phyloP scores from a whole-genome alignment of 2,113 vertebrate genomes.

The Oncorhynchus clarkii region DNA sequence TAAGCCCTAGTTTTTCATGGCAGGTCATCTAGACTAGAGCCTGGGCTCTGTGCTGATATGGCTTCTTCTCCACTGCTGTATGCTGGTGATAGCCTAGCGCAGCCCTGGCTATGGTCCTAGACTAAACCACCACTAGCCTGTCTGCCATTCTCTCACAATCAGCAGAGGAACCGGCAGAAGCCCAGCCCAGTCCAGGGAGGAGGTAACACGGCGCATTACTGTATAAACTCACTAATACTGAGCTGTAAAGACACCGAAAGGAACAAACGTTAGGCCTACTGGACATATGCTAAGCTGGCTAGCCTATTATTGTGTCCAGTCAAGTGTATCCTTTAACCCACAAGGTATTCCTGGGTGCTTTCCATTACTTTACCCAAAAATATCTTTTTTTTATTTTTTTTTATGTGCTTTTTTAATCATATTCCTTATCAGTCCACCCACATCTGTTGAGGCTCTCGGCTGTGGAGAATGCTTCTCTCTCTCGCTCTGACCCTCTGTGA shows the following conservation, averaged over 20 bases:
- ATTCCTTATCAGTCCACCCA: background rate
- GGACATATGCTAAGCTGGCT: background rate
- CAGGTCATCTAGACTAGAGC: constrained; percentile 36
- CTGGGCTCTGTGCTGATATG: background rate
- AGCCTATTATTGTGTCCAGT: background rate
- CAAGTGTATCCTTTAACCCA: background rate
- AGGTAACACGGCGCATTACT: background rate
- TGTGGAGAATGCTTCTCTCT: background rate
- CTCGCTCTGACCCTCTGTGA: background rate
- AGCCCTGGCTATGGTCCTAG: background rate
- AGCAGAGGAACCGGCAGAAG: background rate
- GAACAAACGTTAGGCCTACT: no score
- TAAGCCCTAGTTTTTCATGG: constrained; percentile 44
- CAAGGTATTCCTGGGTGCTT: background rate
- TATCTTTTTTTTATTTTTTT: no score
- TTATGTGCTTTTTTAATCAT: background rate
- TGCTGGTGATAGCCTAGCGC: constrained; percentile 1
- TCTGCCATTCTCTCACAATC: background rate
- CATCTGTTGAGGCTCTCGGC: background rate
- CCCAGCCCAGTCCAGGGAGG: no score
- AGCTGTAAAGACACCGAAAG: no score
- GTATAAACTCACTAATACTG: background rate
- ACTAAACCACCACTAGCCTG: background rate
- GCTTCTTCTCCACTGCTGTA: background rate
- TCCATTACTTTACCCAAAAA: background rate